Evolutionary conservation across 2,888 invertebrate genomes (phyloP), one percentile per base, ranked within the genome.

Genomic region (Xanthorhoe spadicearia): DNA sequence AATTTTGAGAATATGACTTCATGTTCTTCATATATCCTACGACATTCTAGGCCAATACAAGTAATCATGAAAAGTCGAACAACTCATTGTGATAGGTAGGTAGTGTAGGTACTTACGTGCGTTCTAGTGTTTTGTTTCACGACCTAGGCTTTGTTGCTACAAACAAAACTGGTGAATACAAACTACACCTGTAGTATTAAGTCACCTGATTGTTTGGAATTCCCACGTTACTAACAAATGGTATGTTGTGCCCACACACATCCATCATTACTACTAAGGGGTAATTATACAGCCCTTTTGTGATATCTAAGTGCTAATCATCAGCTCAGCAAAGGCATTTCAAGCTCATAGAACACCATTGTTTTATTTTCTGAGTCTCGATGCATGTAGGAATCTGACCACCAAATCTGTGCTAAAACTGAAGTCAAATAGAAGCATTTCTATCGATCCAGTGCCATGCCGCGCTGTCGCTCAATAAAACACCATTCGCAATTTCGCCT

Each of bases 221-320:
- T 66, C 66, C 28, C 66, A 61, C 61, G 66, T 32, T 35, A 46
- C 55, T 43, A 8, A n/a, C 52, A 56, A 51, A 61, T 32, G 32
- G 7, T 32, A 32, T 23, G 53, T 18, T 59, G 38, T 50, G 53
- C 49, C 38, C 38, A 13, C 35, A 38, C 38, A 38, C 38, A 43
- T 13, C 9, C 38, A 43, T 43, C 9, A 43, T 43, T 38, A 38
- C 38, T 38, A 10, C 38, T 38, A 10, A 38, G 13, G 38, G 38
- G 38, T 43, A 43, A 3, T 43, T 13, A 23, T 23, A 23, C 23
- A 43, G 5, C 32, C 6, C 2, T 38, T 13, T 43, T 38, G 35
- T 38, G 10, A 7, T 38, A 38, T 38, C n/a, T n/a, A 38, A 23
- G 32, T 32, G 32, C 32, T 32, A 32, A 7, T 32, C 5, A 7